These are phyloP conservation scores for Salminus brasiliensis DNA, from an alignment of 2,113 vertebrate genomes.

Conservation along the genomic window DNA sequence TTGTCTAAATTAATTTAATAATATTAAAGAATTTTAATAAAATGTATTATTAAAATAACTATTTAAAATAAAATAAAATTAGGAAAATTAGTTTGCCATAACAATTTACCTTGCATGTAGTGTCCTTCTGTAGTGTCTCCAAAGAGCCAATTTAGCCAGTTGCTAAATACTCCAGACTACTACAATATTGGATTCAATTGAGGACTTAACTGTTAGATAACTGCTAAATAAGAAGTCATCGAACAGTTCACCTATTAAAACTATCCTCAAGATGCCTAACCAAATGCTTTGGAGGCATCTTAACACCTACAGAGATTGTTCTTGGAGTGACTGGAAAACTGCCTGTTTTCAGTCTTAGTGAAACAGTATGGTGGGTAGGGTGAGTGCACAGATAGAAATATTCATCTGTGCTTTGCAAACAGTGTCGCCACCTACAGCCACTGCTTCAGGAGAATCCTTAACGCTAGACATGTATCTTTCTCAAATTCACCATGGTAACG, in stretches of 20 bases:
- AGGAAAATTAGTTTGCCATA: too few relatives aligned
- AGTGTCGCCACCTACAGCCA: neutral
- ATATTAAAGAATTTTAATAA: too few relatives aligned
- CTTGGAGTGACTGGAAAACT: neutral
- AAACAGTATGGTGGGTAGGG: neutral
- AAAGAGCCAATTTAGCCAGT: too few relatives aligned
- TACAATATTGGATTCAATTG: neutral
- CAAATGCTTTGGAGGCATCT: neutral
- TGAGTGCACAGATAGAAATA: neutral
- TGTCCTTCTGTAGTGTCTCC: too few relatives aligned
- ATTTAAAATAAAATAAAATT: too few relatives aligned
- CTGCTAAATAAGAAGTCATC: neutral
- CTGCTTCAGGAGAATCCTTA: neutral
- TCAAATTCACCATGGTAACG: constrained; percentile 56
- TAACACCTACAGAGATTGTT: neutral
- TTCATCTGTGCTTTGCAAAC: neutral
- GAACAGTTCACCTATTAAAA: neutral
- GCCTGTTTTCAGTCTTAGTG: neutral
- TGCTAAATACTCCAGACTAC: too few relatives aligned
- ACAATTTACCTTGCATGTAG: too few relatives aligned
- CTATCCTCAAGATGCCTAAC: neutral
- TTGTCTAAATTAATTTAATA: too few relatives aligned
- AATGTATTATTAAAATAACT: too few relatives aligned
- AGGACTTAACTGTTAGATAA: neutral
- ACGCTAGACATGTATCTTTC: neutral